These are phyloP conservation scores for Tetramorium alpestre DNA, from an alignment of 1,140 invertebrate species.

Conservation along the genomic window DNA sequence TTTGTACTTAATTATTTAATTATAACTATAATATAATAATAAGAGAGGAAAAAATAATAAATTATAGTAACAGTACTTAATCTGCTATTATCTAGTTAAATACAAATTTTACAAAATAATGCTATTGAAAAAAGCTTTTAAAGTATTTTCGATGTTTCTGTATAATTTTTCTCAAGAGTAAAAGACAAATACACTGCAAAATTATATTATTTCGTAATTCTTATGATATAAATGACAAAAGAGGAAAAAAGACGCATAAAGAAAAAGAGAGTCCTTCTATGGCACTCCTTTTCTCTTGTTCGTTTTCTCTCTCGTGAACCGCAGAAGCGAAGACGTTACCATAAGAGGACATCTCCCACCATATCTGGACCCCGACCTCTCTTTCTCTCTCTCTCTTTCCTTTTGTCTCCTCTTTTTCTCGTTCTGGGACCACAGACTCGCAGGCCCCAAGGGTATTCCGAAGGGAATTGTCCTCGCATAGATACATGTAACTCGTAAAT, in stretches of 20 bases:
- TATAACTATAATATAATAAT: constrained; percentile 3
- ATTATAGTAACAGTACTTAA: background rate
- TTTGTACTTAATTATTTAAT: background rate
- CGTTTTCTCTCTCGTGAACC: constrained; percentile 60
- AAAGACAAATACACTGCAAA: background rate
- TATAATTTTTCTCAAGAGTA: background rate
- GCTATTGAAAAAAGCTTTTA: background rate
- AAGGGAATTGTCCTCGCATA: constrained; percentile 25
- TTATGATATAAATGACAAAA: constrained; percentile 2
- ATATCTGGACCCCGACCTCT: constrained; percentile 67
- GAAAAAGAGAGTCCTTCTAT: constrained; percentile 6
- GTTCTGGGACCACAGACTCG: constrained; percentile 20
- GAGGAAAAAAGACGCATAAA: background rate
- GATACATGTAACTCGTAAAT: constrained; percentile 30
- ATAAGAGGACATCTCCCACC: constrained; percentile 82
- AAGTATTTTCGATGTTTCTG: background rate
- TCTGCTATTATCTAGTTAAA: background rate
- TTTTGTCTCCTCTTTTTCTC: constrained; percentile 9
- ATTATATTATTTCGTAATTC: constrained; percentile 8
- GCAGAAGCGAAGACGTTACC: constrained; percentile 80
- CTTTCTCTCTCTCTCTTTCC: background rate
- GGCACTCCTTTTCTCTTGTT: constrained; percentile 62
- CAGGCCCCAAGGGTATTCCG: background rate
- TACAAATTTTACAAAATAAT: background rate
- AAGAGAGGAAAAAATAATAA: background rate